Conservation (phyloP, 2,797 vertebrate genomes). For the Dipus sagitta region DNA sequence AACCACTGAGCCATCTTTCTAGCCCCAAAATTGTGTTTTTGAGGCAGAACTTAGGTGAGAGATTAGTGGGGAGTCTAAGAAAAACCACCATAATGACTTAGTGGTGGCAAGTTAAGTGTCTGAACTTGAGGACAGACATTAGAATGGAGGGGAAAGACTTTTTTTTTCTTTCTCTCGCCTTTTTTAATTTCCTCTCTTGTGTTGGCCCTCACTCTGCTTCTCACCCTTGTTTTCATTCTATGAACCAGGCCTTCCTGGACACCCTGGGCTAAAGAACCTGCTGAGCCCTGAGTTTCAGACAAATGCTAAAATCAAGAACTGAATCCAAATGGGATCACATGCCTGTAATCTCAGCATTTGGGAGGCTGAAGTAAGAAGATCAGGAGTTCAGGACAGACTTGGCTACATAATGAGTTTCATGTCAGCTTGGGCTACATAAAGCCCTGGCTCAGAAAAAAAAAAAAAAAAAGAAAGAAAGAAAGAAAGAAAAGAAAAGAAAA, state of each 20-base stretch:
- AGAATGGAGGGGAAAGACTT: not conserved
- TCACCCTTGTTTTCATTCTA: not conserved
- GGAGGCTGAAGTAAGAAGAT: not conserved
- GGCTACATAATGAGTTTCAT: not conserved
- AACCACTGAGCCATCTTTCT: too few relatives aligned
- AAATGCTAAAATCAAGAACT: conserved; percentile 52
- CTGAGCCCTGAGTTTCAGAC: conserved; percentile 1
- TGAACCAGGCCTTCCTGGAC: not conserved
- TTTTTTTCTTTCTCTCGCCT: not conserved
- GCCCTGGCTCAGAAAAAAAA: not conserved
- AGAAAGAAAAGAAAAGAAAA: too few relatives aligned
- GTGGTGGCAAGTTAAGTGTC: not conserved
- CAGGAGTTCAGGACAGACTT: too few relatives aligned
- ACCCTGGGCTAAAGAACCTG: conserved; percentile 6
- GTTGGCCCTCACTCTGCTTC: not conserved
- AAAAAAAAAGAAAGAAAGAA: not conserved
- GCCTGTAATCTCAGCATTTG: not conserved
- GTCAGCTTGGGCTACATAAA: not conserved
- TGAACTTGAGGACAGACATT: conserved; percentile 7
- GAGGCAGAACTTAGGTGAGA: not conserved
- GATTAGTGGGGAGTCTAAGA: not conserved
- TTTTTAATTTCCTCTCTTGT: not conserved
- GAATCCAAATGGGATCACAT: not conserved
- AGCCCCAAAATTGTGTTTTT: conserved; percentile 43
- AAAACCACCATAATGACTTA: not conserved